Conservation (phyloP, 2,113 vertebrate species). For the Mirza zaza region DNA sequence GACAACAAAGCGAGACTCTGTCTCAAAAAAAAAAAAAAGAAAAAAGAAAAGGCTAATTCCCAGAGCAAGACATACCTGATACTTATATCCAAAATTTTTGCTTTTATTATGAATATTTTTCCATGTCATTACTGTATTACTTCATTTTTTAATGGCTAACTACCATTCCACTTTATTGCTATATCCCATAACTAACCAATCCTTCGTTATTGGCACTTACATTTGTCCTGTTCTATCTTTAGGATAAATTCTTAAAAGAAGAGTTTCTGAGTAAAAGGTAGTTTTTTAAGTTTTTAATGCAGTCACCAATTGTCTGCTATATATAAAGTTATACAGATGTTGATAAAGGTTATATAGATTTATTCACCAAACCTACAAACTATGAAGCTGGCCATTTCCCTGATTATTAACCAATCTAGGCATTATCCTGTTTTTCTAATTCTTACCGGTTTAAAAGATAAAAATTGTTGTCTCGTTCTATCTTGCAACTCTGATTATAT, state of each 20-base stretch:
- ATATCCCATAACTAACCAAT: not conserved
- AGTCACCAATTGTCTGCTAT: not conserved
- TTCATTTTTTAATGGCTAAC: constrained; percentile 10
- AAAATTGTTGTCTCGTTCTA: not conserved
- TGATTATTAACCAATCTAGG: not conserved
- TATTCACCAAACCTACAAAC: not conserved
- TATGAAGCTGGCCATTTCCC: not conserved
- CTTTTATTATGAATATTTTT: not conserved
- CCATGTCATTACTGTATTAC: not conserved
- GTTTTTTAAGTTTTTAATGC: not conserved
- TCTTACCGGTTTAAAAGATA: not conserved
- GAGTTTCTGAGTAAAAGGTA: not conserved
- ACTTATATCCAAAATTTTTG: not conserved
- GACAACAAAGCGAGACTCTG: too few species aligned
- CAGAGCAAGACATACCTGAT: not conserved
- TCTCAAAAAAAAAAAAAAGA: too few species aligned
- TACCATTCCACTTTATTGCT: not conserved
- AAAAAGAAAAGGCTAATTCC: not conserved
- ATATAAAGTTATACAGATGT: not conserved
- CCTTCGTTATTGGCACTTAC: not conserved
- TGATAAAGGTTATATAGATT: not conserved
- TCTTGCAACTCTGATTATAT: not conserved
- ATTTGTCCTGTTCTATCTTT: not conserved
- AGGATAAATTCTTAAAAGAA: not conserved
- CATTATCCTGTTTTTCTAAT: not conserved